A percentile compares a stretch with the other conserved stretches of the same genome.
These are phyloP conservation scores for Desmodus rotundus DNA, from an alignment of 2,113 vertebrate species.

Conservation along the genomic window DNA sequence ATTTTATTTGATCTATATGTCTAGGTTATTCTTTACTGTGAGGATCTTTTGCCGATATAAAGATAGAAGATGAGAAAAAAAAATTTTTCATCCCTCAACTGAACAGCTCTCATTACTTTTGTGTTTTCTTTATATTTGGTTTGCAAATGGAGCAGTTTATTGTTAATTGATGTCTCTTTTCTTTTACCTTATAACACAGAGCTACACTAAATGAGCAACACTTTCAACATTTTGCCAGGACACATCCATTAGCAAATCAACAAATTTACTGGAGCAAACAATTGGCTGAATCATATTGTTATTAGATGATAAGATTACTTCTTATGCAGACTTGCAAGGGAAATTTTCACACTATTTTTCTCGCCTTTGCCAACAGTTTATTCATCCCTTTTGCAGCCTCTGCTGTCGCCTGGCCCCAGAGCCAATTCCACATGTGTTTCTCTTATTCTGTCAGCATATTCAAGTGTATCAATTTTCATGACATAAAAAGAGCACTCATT, in stretches of 20 bases:
- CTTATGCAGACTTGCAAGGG: not conserved
- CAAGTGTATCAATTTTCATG: not conserved
- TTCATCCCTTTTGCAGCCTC: rapidly evolving
- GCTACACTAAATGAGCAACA: not conserved
- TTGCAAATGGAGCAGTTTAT: not conserved
- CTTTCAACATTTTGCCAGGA: not conserved
- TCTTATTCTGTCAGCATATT: not conserved
- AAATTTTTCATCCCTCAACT: not conserved
- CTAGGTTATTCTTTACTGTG: not conserved
- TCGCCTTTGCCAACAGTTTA: not conserved
- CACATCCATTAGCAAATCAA: not conserved
- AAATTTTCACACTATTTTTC: not conserved
- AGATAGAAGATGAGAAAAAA: not conserved
- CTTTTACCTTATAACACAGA: not conserved
- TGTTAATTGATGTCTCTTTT: not conserved
- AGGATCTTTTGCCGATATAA: not conserved
- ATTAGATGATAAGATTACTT: not conserved
- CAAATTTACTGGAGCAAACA: not conserved
- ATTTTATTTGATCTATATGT: not conserved
- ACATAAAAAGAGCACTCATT: not conserved
- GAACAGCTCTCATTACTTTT: not conserved
- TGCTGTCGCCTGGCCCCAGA: too few relatives aligned
- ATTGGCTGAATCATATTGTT: too few relatives aligned
- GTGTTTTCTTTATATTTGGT: not conserved
- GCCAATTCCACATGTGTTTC: rapidly evolving